A percentile compares a stretch with the other conserved stretches of the same genome.
phyloP scores from a whole-genome alignment of 2,113 vertebrate genomes.

The Perca fluviatilis region DNA sequence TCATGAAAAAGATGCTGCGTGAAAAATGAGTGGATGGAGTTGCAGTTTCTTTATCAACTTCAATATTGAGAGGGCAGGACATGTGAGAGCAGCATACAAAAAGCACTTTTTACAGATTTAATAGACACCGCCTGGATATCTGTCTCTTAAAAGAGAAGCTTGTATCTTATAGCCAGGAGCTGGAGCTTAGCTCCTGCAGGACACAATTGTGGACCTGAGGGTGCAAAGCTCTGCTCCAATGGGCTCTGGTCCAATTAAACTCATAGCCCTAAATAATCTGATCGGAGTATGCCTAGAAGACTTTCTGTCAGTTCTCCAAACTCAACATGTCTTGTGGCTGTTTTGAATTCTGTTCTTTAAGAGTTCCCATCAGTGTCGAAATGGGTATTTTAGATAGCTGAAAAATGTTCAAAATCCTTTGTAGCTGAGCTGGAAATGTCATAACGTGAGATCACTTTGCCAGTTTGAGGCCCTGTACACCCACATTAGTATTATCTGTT shows the following conservation, averaged over 20 bases:
- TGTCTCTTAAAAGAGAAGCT: background rate
- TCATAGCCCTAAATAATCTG: background rate
- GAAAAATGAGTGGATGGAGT: background rate
- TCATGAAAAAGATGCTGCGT: background rate
- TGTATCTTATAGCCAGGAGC: background rate
- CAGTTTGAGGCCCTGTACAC: background rate
- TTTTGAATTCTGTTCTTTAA: background rate
- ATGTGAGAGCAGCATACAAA: no score
- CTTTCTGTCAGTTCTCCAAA: background rate
- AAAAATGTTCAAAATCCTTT: background rate
- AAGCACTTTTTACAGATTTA: background rate
- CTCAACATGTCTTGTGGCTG: background rate
- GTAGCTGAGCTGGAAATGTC: background rate
- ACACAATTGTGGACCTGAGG: background rate
- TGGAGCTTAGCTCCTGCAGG: background rate
- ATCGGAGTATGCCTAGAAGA: background rate
- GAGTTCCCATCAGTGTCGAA: background rate
- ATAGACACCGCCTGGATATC: background rate
- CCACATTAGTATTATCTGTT: background rate
- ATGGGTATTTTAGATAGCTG: background rate
- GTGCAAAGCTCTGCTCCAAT: background rate
- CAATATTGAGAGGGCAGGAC: background rate
- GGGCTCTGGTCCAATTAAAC: background rate
- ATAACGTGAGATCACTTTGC: background rate
- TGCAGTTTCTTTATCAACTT: background rate